phyloP scores from a whole-genome alignment of 2,888 invertebrate genomes.

The Plebejus melissa region DNA sequence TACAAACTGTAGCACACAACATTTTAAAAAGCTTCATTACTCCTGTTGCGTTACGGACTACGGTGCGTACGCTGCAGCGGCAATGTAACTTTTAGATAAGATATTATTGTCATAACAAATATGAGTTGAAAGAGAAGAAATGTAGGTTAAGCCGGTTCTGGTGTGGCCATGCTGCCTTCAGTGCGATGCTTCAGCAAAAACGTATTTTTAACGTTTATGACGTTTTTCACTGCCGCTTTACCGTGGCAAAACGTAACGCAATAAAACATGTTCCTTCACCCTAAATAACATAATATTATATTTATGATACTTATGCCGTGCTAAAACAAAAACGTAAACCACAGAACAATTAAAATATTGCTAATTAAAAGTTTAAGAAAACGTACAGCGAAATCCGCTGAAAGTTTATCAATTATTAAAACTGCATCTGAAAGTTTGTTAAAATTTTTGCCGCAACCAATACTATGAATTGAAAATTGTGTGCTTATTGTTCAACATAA shows the following conservation, averaged over 20 bases:
- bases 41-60: background rate
- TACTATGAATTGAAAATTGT: background rate
- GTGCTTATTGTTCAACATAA: conserved; percentile 11
- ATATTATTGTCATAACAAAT: too few species aligned
- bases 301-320: background rate
- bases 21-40: background rate
- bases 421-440: background rate
- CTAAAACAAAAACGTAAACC: background rate
- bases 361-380: background rate
- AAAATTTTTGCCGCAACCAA: background rate
- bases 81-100: too few species aligned
- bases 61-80: too few species aligned
- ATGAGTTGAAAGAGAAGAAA: too few species aligned
- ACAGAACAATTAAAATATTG: background rate
- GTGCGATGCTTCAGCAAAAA: too few species aligned
- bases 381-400: background rate
- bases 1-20: too few species aligned
- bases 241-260: background rate
- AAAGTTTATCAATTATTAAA: conserved; percentile 8
- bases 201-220: too few species aligned
- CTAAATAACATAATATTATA: background rate
- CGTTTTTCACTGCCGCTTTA: background rate
- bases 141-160: too few species aligned
- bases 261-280: background rate
- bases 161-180: too few species aligned